Conservation (phyloP, 1,140 invertebrate genomes). For the Scaptomyza graminum region DNA sequence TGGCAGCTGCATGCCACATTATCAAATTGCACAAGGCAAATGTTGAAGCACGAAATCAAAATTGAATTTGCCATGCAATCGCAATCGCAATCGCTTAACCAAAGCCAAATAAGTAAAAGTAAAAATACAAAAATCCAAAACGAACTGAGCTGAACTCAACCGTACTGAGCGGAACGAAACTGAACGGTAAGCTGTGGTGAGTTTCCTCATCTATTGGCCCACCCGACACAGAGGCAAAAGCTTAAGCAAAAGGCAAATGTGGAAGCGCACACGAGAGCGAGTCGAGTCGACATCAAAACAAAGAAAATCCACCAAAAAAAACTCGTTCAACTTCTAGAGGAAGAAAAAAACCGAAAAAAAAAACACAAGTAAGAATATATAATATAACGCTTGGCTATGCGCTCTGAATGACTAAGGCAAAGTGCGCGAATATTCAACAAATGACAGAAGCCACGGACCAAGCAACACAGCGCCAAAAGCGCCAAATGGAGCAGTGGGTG, state of each 20-base stretch:
- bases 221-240: background rate
- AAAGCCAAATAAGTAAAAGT: constrained; percentile 9
- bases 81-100: constrained; percentile 9
- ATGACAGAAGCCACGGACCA: constrained; percentile 65
- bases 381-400: constrained; percentile 54
- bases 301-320: constrained; percentile 59
- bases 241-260: constrained; percentile 31
- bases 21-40: constrained; percentile 54
- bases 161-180: constrained; percentile 24
- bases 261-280: constrained; percentile 50
- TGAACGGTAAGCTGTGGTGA: constrained; percentile 62
- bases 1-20: constrained; percentile 63
- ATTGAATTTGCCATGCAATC: constrained; percentile 70
- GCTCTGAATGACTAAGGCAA: constrained; percentile 65
- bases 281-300: constrained; percentile 67
- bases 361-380: constrained; percentile 15
- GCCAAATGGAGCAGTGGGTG: background rate
- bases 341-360: constrained; percentile 19
- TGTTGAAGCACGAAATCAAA: constrained; percentile 63
- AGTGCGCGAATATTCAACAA: constrained; percentile 75
- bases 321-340: constrained; percentile 52
- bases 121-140: constrained; percentile 6
- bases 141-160: constrained; percentile 35
- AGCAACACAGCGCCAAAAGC: constrained; percentile 52
- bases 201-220: constrained; percentile 39